Evolutionary conservation across 2,888 invertebrate genomes (phyloP).

Genomic region (Amphipyra tragopoginis): DNA sequence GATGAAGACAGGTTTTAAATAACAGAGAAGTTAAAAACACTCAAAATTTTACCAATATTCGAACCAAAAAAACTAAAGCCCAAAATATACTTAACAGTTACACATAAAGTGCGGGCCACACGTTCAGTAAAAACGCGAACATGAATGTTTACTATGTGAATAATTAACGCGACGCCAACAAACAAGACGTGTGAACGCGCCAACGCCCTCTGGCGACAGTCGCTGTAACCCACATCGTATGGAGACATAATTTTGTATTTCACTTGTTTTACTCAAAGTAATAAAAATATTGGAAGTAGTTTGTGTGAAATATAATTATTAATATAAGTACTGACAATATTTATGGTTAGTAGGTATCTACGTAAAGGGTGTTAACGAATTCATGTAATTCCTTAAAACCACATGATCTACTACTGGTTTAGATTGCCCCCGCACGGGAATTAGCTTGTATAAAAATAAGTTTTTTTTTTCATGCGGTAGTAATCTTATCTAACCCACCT

Average conservation of each 20-base stretch:
- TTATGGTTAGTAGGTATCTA: no score
- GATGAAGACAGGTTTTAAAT: no score
- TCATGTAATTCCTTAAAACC: no score
- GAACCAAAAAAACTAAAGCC: slow-evolving; percentile 2
- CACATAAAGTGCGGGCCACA: slow-evolving; percentile 58
- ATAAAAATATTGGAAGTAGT: neutral
- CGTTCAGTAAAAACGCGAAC: slow-evolving; percentile 72
- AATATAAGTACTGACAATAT: no score
- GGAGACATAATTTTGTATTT: slow-evolving; percentile 32
- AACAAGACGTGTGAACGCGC: slow-evolving; percentile 78
- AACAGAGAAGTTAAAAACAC: neutral
- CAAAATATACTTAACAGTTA: slow-evolving; percentile 29
- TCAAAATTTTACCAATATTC: neutral
- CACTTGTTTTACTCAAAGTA: slow-evolving; percentile 8
- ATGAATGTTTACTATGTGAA: slow-evolving; percentile 75
- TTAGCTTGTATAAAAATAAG: no score
- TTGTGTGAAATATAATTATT: neutral
- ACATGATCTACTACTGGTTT: no score
- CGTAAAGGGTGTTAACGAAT: no score
- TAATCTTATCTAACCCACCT: no score
- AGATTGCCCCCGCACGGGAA: no score
- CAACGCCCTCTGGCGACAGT: slow-evolving; percentile 61
- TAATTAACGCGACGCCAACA: slow-evolving; percentile 73
- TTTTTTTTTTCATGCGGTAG: no score
- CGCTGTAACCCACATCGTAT: slow-evolving; percentile 60